These are phyloP conservation scores for Chelidonichthys spinosus DNA, from an alignment of 2,797 vertebrate genomes.

Conservation along the genomic window DNA sequence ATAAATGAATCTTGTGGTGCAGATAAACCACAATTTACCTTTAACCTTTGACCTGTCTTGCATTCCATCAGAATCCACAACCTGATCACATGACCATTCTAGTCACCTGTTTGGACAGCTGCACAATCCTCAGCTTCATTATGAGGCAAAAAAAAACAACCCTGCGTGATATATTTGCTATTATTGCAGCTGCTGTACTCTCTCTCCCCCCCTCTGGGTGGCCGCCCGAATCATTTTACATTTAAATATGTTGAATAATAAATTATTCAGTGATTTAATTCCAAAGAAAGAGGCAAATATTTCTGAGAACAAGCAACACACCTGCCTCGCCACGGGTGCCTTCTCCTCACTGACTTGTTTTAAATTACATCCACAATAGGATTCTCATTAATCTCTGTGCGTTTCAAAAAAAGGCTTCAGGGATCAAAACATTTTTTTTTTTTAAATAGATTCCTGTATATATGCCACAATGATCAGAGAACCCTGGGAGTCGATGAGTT, in stretches of 20 bases:
- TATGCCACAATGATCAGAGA: slow-evolving; percentile 50
- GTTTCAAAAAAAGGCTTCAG: slow-evolving; percentile 41
- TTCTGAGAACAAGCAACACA: slow-evolving; percentile 50
- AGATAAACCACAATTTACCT: slow-evolving; percentile 29
- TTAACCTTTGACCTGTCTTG: slow-evolving; percentile 10
- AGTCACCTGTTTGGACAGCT: slow-evolving; percentile 20
- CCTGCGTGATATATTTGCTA: slow-evolving; percentile 32
- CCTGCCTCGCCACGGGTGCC: slow-evolving; percentile 42
- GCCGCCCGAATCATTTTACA: slow-evolving; percentile 57
- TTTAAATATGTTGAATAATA: slow-evolving; percentile 72
- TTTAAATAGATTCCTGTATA: slow-evolving; percentile 61
- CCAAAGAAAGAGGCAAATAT: slow-evolving; percentile 55
- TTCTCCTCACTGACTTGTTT: slow-evolving; percentile 45
- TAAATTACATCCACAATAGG: slow-evolving; percentile 42
- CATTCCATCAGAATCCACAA: slow-evolving; percentile 25
- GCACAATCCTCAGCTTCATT: not conserved
- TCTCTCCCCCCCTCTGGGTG: slow-evolving; percentile 13
- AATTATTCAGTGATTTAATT: slow-evolving; percentile 80
- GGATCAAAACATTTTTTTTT: slow-evolving; percentile 31
- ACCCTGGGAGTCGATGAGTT: slow-evolving; percentile 21
- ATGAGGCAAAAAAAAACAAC: not conserved
- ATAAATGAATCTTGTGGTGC: slow-evolving; percentile 35
- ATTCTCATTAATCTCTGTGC: slow-evolving; percentile 58
- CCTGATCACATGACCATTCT: slow-evolving; percentile 29
- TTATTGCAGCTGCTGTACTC: slow-evolving; percentile 32